Base-by-base conservation (phyloP, 2,797 vertebrate species). In the Chromis chromis region DNA sequence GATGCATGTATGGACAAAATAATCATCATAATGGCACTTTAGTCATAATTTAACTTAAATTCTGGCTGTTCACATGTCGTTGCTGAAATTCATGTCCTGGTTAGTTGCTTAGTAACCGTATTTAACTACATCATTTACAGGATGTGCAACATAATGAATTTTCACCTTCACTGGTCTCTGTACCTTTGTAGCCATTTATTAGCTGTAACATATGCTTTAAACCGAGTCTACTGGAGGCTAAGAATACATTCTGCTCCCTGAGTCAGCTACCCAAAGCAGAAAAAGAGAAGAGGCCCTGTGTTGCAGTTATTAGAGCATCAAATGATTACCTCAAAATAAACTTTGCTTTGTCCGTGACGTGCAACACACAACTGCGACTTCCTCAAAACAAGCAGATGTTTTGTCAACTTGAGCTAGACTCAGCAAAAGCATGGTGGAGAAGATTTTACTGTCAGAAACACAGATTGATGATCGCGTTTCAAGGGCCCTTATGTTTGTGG, bases 401-500 rank as follows among this genome's bases (percentile, higher is more conserved):
- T 44, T n/a, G 7, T 27, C 71, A 36, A 66, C 62, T 78, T 61
- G 28, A 81, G 56, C 62, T 12, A 1, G 17, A 70, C 65, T 76
- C 57, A 49, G 74, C 70, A 80, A 54, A 85, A 65, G 48, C 65
- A 6, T 42, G 60, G 13, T 19, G 21, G 57, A 49, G 8, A 63
- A 70, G 24, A 40, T 83, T 69, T 62, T 61, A 52, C 57, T 64
- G 67, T 78, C 54, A 71, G 80, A 77, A 83, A 67, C 69, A 74
- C 69, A 85, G 52, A 83, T 78, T 67, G 56, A 65, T 17, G 74
- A 83, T 91, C 83, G 49, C 31, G 64, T 91, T 92, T 91, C 86
- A 73, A 48, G 57, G 62, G 55, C 65, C 73, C 79, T 89, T 83
- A 90, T 89, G 87, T 92, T 85, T 79, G 86, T 42, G 62, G 86